Conservation (phyloP, 2,797 vertebrate genomes). For the Karalla daura region DNA sequence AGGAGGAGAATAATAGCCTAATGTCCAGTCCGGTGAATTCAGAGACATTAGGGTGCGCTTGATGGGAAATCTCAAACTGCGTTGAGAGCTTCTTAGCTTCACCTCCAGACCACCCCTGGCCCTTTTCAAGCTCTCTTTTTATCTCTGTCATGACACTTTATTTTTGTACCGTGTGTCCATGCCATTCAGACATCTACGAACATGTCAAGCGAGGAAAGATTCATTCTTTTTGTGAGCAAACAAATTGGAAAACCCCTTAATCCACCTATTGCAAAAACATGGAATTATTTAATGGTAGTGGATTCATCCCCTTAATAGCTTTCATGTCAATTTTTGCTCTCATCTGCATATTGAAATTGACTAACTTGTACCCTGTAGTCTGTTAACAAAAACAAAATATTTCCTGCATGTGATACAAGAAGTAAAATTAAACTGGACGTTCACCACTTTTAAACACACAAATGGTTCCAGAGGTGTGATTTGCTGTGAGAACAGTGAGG, state of each 20-base stretch:
- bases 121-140: neutral
- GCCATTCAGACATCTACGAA: slow-evolving; percentile 7
- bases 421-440: neutral
- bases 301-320: slow-evolving; percentile 11
- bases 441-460: slow-evolving; percentile 4
- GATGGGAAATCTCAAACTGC: slow-evolving; percentile 22
- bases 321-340: slow-evolving; percentile 30
- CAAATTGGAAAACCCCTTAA: slow-evolving; percentile 11
- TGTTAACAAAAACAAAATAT: neutral
- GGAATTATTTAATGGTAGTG: slow-evolving; percentile 19
- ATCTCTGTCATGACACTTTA: slow-evolving; percentile 1
- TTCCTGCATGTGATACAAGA: neutral
- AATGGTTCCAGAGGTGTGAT: neutral
- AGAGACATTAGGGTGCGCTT: neutral
- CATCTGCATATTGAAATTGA: slow-evolving; percentile 30
- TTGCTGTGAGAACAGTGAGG: neutral
- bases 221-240: slow-evolving; percentile 11
- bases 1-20: neutral
- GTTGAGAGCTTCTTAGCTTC: slow-evolving; percentile 8
- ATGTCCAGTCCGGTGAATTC: neutral
- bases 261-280: slow-evolving; percentile 36
- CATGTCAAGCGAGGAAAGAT: neutral
- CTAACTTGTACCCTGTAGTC: neutral
- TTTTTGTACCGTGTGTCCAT: slow-evolving; percentile 14
- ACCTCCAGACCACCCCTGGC: slow-evolving; percentile 18